Evolutionary conservation across 2,888 invertebrate genomes (phyloP), one percentile per base, ranked within the genome.

Genomic region (Cistogaster globosa): DNA sequence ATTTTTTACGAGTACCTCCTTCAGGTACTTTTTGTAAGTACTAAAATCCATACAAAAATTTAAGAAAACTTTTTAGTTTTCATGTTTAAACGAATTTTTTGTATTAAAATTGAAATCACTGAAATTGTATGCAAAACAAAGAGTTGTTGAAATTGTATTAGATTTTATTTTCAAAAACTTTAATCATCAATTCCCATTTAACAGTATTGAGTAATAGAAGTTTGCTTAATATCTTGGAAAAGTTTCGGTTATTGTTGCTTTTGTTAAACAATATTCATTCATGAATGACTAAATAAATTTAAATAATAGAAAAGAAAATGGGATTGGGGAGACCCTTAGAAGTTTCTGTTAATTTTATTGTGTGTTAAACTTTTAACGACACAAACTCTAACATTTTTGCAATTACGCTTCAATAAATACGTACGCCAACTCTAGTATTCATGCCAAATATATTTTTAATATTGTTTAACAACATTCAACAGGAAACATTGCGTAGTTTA

Each of bases 271-370:
- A 68, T 63, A 69, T 62, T 45, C 14, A n/a, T 32, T 36, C 55
- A 55, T 69, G 55, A 62, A 78, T 55, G 69, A 53, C 26, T 53
- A 16, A 77, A 53, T 78, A 42, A 77, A 77, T 53, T 68, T 38
- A 42, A 69, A 69, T 51, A 32, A 67, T 58, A 51, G 51, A n/a
- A 20, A 9, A 22, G 12, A n/a, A 18, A 51, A 18, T 5, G n/a
- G 18, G 45, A 45, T 45, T 45, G 18, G 38, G 11, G 8, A 62
- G 57, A 71, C 32, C 51, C 42, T 53, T 55, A 42, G 20, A 55
- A 67, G 53, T 74, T 85, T 82, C 79, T 85, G 85, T 82, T 79
- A 85, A 85, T 85, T 82, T 82, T 71, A 85, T 85, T 85, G 78
- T 74, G 76, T 67, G 22, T 18, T 42, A 75, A 82, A 85, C 38